A percentile compares a stretch with the other conserved stretches of the same genome.
Evolutionary conservation across 1,140 invertebrate genomes (phyloP).

Genomic region (Spodoptera frugiperda): DNA sequence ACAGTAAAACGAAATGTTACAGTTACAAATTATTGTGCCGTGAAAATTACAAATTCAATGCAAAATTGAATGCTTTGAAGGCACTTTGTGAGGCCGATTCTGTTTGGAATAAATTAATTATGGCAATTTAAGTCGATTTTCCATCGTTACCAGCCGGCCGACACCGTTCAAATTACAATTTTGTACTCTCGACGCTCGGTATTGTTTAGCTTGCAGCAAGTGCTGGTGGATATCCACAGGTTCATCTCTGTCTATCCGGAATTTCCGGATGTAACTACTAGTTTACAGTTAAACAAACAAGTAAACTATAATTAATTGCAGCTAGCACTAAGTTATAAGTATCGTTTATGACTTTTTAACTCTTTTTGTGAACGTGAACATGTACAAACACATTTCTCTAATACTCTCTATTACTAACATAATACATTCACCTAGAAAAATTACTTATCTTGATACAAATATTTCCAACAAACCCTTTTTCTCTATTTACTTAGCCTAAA

Average conservation of each 20-base stretch:
- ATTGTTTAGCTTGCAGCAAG: constrained; percentile 58
- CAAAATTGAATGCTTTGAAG: constrained; percentile 80
- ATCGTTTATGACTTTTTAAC: no score
- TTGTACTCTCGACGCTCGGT: constrained; percentile 58
- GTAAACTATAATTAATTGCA: no score
- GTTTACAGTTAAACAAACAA: not conserved
- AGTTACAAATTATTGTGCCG: constrained; percentile 85
- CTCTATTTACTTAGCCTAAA: not conserved
- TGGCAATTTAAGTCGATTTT: constrained; percentile 78
- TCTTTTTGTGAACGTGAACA: no score
- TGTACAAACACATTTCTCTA: no score
- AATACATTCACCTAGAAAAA: no score
- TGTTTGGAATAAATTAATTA: constrained; percentile 85
- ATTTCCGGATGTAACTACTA: not conserved
- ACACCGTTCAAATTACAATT: constrained; percentile 78
- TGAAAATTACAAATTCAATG: constrained; percentile 84
- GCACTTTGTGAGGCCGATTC: constrained; percentile 74
- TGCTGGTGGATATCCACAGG: constrained; percentile 35
- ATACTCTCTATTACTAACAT: no score
- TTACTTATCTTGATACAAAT: not conserved
- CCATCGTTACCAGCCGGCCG: constrained; percentile 65
- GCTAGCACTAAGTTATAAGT: no score
- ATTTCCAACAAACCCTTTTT: not conserved
- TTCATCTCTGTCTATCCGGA: not conserved
- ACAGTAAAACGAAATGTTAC: constrained; percentile 75